Conservation (phyloP, 2,888 invertebrate genomes). For the Rhogogaster chlorosoma region DNA sequence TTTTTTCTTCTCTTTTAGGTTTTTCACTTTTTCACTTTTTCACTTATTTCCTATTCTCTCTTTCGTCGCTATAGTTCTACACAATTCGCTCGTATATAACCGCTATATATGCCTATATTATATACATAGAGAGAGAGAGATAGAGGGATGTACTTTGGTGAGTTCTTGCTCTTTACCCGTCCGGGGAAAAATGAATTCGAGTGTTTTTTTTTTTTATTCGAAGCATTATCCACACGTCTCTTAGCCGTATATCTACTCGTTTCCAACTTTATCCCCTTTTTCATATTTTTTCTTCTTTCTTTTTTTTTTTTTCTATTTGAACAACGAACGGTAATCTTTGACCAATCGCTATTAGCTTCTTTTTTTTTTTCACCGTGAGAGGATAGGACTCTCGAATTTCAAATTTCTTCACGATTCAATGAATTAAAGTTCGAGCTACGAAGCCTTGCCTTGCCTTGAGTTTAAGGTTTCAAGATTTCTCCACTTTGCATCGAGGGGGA, state of each 20-base stretch:
- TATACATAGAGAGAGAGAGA: too few species aligned
- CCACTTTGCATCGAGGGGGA: neutral
- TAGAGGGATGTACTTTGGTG: too few species aligned
- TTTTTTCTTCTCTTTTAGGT: slow-evolving; percentile 31
- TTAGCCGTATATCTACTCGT: too few species aligned
- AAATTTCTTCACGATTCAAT: slow-evolving; percentile 33
- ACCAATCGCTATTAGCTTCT: neutral
- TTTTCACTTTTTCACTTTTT: slow-evolving; percentile 10
- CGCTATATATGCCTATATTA: neutral
- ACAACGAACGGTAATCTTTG: neutral
- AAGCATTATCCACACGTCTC: too few species aligned
- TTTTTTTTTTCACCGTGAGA: neutral
- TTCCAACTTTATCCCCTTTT: neutral
- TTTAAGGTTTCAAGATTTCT: slow-evolving; percentile 37
- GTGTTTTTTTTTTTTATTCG: slow-evolving; percentile 47
- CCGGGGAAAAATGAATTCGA: slow-evolving; percentile 28
- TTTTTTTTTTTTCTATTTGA: neutral
- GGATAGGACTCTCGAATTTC: slow-evolving; percentile 5
- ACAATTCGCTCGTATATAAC: neutral
- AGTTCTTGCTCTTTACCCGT: too few species aligned
- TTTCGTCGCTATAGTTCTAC: slow-evolving; percentile 1
- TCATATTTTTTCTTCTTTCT: neutral
- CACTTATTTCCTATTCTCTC: slow-evolving; percentile 47
- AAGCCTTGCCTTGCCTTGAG: slow-evolving; percentile 18
- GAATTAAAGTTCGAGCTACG: slow-evolving; percentile 24